phyloP scores from a whole-genome alignment of 2,113 vertebrate genomes.

The Damaliscus lunatus region DNA sequence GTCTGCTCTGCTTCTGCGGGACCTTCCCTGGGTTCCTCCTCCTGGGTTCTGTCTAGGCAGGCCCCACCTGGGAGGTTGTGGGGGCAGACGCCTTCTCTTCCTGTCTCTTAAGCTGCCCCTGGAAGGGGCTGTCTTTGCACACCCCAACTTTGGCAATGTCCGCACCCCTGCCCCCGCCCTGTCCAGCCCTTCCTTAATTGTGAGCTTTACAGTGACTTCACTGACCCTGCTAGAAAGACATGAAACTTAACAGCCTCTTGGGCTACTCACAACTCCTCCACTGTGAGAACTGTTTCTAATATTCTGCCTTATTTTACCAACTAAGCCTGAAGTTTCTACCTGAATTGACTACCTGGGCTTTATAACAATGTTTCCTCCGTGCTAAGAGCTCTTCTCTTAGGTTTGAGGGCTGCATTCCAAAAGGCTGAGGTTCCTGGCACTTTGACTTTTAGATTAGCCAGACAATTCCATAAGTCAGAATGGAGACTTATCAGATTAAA shows the following conservation, averaged over 20 bases:
- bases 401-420: not conserved
- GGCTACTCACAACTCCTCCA: not conserved
- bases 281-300: not conserved
- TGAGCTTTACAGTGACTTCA: not conserved
- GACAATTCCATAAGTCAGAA: not conserved
- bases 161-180: accelerated
- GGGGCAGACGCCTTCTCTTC: not conserved
- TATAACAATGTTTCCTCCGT: accelerated
- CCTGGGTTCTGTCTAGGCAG: no score
- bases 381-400: not conserved
- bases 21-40: accelerated
- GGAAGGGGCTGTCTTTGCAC: not conserved
- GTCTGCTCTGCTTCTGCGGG: not conserved
- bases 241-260: not conserved
- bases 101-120: not conserved
- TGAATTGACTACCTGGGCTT: not conserved
- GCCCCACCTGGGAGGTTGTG: not conserved
- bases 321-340: not conserved
- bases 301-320: not conserved
- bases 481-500: not conserved
- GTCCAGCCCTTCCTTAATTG: not conserved
- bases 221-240: not conserved
- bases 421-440: not conserved
- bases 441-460: not conserved
- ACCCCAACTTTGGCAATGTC: not conserved